Evolutionary conservation across 2,888 invertebrate species (phyloP).

Genomic region (Teinopalpus imperialis): DNA sequence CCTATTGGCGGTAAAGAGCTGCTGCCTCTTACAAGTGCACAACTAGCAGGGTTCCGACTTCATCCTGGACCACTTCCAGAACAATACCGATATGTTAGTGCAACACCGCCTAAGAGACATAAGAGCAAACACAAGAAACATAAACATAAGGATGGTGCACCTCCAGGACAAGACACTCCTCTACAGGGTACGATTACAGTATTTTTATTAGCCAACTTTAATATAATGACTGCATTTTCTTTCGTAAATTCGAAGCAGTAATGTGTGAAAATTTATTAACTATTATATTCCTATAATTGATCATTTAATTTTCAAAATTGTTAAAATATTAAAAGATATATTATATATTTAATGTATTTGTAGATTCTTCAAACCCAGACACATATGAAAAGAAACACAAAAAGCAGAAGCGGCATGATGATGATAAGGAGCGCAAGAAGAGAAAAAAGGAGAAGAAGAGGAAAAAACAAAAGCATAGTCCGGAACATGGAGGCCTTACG

Average conservation of each 20-base stretch:
- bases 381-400: conserved; percentile 97
- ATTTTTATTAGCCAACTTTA: no score
- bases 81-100: conserved; percentile 96
- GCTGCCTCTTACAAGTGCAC: conserved; percentile 91
- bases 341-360: no score
- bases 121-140: conserved; percentile 98
- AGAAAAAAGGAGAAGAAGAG: conserved; percentile 97
- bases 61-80: conserved; percentile 98
- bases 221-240: no score
- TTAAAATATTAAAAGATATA: no score
- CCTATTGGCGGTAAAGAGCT: conserved; percentile 94
- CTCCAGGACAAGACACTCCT: conserved; percentile 88
- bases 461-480: conserved; percentile 96
- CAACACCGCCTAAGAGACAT: conserved; percentile 95
- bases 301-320: no score
- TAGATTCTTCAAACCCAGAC: conserved; percentile 86
- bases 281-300: no score
- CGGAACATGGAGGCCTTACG: conserved; percentile 88
- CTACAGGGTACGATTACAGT: conserved; percentile 82
- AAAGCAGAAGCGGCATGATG: conserved; percentile 96
- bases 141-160: conserved; percentile 93
- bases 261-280: no score
- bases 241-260: no score
- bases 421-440: conserved; percentile 96
- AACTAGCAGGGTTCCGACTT: conserved; percentile 95